Conservation (phyloP, 2,888 invertebrate species). For the Drosophila fulvimacula region DNA sequence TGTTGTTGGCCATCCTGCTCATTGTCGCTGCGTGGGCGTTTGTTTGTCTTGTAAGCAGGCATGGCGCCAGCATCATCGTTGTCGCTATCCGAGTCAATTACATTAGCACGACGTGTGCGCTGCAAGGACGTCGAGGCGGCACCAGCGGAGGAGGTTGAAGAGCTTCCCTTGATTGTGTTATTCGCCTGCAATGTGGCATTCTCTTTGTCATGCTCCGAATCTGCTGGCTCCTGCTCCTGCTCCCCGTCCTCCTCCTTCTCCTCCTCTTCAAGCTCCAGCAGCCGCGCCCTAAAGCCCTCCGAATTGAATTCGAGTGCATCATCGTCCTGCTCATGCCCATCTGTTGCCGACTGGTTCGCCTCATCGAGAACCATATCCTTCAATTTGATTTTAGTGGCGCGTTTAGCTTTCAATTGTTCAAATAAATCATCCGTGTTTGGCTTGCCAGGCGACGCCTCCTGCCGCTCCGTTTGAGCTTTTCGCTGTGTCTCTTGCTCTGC, state of each 20-base stretch:
- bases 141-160: background rate
- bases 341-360: constrained; percentile 36
- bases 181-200: constrained; percentile 61
- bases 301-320: constrained; percentile 83
- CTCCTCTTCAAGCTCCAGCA: constrained; percentile 79
- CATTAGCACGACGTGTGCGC: constrained; percentile 81
- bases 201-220: constrained; percentile 55
- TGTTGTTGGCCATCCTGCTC: constrained; percentile 48
- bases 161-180: constrained; percentile 60
- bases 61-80: constrained; percentile 59
- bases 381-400: constrained; percentile 73
- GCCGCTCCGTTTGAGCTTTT: constrained; percentile 8
- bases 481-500: constrained; percentile 44
- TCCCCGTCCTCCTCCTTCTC: constrained; percentile 8
- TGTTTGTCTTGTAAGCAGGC: constrained; percentile 72
- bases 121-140: constrained; percentile 48
- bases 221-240: constrained; percentile 17
- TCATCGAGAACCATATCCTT: constrained; percentile 70
- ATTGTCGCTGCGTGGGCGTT: constrained; percentile 73
- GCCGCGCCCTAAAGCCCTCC: constrained; percentile 82
- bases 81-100: constrained; percentile 84
- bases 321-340: constrained; percentile 41
- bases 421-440: constrained; percentile 67
- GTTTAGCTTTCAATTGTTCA: constrained; percentile 80
- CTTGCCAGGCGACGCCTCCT: constrained; percentile 34